phyloP scores from a whole-genome alignment of 1,140 invertebrate genomes.

The Andrena cerasifolii region DNA sequence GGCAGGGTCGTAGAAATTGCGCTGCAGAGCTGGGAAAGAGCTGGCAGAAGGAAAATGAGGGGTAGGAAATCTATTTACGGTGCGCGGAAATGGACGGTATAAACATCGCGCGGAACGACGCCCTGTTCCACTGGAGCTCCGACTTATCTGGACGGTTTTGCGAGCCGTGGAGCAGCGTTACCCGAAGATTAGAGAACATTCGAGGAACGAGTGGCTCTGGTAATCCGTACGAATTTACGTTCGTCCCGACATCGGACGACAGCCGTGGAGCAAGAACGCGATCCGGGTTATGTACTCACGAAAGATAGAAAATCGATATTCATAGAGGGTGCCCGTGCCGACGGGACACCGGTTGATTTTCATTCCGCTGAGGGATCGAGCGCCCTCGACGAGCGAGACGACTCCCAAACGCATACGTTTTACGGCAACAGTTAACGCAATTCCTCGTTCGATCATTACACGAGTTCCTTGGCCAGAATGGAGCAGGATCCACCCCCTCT shows the following conservation, averaged over 20 bases:
- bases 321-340: neutral
- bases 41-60: too few species aligned
- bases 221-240: constrained; percentile 51
- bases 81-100: neutral
- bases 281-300: neutral
- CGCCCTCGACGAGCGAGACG: neutral
- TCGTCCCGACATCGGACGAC: neutral
- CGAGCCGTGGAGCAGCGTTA: neutral
- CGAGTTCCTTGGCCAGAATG: too few species aligned
- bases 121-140: neutral
- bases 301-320: constrained; percentile 31
- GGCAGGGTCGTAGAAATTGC: neutral
- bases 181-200: constrained; percentile 34
- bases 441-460: neutral
- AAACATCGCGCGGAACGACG: neutral
- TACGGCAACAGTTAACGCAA: neutral
- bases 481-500: neutral
- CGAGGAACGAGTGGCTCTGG: constrained; percentile 34
- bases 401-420: neutral
- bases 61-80: constrained; percentile 2
- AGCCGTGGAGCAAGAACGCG: neutral
- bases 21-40: neutral
- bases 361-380: neutral
- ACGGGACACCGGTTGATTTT: constrained; percentile 24
- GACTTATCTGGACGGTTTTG: neutral